Base-by-base conservation (phyloP, 2,888 invertebrate species). In the Buathra laborator region DNA sequence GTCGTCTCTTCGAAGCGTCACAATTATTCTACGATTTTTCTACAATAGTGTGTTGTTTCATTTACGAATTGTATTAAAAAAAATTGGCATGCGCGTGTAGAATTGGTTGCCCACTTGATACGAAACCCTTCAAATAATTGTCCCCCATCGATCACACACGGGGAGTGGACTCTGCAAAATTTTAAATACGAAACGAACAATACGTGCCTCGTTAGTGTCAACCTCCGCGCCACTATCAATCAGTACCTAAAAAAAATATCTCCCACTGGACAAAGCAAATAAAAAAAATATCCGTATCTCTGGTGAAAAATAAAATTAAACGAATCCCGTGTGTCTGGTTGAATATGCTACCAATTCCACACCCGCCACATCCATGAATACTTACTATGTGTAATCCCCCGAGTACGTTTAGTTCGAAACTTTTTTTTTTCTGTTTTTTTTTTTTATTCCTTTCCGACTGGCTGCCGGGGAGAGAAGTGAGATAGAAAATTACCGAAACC, bases 401-500 rank as follows among this genome's bases (percentile, higher is more conserved):
- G 77, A 19, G 66, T 46, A 56, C 72, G 44, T 80, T 80, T 46
- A 44, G 72, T 67, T 80, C 29, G 56, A 43, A 80, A 19, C n/a
- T 19, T 56, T 71, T 46, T 62, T 70, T 62, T 51, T 24, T 12
- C n/a, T n/a, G n/a, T n/a, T 68, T n/a, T 12, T 32, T 7, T 59
- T 59, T 59, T 59, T 59, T 59, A 59, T 59, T 48, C 48, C 48
- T 48, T 24, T 14, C 29, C 24, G 4, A 59, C 59, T 59, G 59
- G 43, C 46, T 32, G 46, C n/a, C 48, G 48, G 64, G 3, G 44
- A 44, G 59, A 43, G 44, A 53, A 70, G 53, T 44, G 62, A 76
- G 81, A 72, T 78, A 82, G 81, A 83, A 71, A 80, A 77, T 83
- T 83, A 80, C 75, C 71, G 37, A 68, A 82, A 83, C 81, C 53